phyloP scores from a whole-genome alignment of 37 sponge, comb jelly and placozoan species.

The Crambe crambe region DNA sequence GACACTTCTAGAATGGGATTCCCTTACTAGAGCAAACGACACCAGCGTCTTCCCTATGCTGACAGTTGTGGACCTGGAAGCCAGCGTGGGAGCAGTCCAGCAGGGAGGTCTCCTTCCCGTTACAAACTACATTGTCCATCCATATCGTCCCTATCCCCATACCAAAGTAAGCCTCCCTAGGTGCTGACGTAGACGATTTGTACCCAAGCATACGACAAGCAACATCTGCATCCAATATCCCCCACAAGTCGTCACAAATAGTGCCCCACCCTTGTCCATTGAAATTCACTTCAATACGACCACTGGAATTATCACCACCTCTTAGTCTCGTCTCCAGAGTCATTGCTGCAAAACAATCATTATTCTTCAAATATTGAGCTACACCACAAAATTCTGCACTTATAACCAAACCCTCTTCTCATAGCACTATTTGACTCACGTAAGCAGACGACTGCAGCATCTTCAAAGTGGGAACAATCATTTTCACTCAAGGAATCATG shows the following conservation, averaged over 20 bases:
- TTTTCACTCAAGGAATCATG: slow-evolving; percentile 29
- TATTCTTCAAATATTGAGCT: too few species aligned
- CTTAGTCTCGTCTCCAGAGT: slow-evolving; percentile 9
- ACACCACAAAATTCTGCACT: too few species aligned
- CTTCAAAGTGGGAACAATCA: slow-evolving; percentile 49
- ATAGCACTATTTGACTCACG: slow-evolving; percentile 21
- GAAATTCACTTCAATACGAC: slow-evolving; percentile 69
- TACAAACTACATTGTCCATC: slow-evolving; percentile 53
- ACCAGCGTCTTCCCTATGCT: slow-evolving; percentile 44
- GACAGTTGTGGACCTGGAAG: slow-evolving; percentile 33
- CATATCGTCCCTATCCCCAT: slow-evolving; percentile 45
- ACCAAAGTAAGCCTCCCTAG: slow-evolving; percentile 16
- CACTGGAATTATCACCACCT: not conserved
- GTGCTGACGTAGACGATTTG: slow-evolving; percentile 5
- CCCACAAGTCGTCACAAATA: slow-evolving; percentile 61
- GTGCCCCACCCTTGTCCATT: slow-evolving; percentile 65
- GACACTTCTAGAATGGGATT: not conserved
- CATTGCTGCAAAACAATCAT: not conserved
- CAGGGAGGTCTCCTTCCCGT: slow-evolving; percentile 29
- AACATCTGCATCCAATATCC: slow-evolving; percentile 48
- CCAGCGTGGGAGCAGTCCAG: slow-evolving; percentile 62
- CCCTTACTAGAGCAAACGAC: slow-evolving; percentile 47
- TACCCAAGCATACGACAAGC: slow-evolving; percentile 54
- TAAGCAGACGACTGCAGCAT: slow-evolving; percentile 48
- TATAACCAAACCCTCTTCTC: too few species aligned